These are phyloP conservation scores for Lophius americanus DNA, from an alignment of 2,797 vertebrate genomes.

Conservation along the genomic window DNA sequence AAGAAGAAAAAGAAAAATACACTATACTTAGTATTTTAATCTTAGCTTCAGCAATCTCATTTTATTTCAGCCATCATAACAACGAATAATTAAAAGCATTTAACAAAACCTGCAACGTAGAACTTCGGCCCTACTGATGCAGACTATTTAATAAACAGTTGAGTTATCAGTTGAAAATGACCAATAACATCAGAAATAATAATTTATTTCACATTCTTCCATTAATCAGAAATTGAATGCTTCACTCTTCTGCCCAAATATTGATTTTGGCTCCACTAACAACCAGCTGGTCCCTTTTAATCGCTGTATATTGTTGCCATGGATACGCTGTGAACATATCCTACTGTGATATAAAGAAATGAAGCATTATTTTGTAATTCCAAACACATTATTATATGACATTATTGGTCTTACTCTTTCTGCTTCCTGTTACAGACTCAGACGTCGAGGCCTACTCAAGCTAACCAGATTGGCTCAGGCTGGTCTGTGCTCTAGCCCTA, in stretches of 20 bases:
- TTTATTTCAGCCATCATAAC: too few relatives aligned
- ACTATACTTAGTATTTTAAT: too few relatives aligned
- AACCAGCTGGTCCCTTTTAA: not conserved
- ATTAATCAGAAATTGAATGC: not conserved
- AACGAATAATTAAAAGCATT: too few relatives aligned
- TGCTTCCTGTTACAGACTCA: conserved; percentile 85
- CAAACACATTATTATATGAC: not conserved
- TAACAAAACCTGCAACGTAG: not conserved
- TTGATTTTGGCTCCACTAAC: not conserved
- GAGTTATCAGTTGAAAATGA: too few relatives aligned
- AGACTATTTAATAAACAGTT: not conserved
- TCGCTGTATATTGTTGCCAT: not conserved
- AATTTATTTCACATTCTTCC: not conserved
- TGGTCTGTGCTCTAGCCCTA: conserved; percentile 59
- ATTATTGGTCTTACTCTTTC: conserved; percentile 64
- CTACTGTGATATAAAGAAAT: not conserved
- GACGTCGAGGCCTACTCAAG: conserved; percentile 87
- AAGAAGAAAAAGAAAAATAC: not conserved
- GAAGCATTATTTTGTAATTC: not conserved
- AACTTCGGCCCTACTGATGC: not conserved
- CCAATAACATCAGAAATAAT: too few relatives aligned
- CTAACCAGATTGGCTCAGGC: conserved; percentile 77
- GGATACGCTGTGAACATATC: not conserved
- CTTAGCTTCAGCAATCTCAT: too few relatives aligned
- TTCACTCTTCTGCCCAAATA: not conserved